Base-by-base conservation (phyloP, 2,797 vertebrate genomes). In the Florisuga fusca region DNA sequence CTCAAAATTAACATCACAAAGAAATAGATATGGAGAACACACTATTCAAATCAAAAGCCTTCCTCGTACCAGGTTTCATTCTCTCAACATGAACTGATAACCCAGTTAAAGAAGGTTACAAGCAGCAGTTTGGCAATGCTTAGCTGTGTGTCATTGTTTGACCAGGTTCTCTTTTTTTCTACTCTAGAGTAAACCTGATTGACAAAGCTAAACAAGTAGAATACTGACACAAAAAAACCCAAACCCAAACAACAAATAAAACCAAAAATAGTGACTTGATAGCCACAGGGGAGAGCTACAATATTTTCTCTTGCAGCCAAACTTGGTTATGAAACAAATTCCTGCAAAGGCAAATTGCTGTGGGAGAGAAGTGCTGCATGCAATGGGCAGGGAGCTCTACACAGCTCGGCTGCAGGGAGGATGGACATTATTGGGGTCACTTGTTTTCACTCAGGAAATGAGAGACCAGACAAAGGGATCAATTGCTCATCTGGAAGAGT, bases 21-120 rank as follows among this genome's bases (percentile, higher is more conserved):
- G 50, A 73, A 88, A 84, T 87, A 66, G 76, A 83, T 81, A 64
- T 23, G 45, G n/a, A 87, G 82, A 87, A 82, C 29, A 33, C 7
- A 41, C 73, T 25, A 43, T 72, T 84, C 29, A 93, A 94, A 94
- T 64, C 54, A 71, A 88, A 93, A 95, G 66, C 59, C 82, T 26
- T 85, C 34, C 71, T 68, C 4, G 4, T 61, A 68, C 43, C 29
- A 27, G 7, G 29, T 75, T 93, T 84, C 71, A 82, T 25, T 51
- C 59, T 86, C 76, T 62, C 69, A 66, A 73, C 17, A 27, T 36
- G 77, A 91, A 73, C 64, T 63, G 84, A 73, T 84, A 85, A 73
- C 25, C 33, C 63, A 48, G 71, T 58, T 76, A 88, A 80, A 83
- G 75, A 55, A 64, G 5, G 50, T 61, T 23, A 78, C 33, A 86